Evolutionary conservation across 2,797 vertebrate genomes (phyloP).

Genomic region (Craterocephalus amniculus): DNA sequence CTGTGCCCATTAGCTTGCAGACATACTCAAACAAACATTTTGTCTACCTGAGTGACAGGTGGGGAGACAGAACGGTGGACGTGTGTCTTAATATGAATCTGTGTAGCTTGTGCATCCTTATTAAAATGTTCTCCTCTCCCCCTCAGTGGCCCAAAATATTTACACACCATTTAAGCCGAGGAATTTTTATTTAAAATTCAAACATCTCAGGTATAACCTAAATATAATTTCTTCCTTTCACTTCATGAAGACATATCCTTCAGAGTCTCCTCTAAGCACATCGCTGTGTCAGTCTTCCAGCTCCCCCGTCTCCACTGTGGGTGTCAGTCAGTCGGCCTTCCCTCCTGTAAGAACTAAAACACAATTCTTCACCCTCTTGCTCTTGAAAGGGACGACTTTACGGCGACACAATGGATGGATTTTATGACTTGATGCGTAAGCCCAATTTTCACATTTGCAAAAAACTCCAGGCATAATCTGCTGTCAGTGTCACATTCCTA

Average conservation of each 20-base stretch:
- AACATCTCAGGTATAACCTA: slow-evolving; percentile 4
- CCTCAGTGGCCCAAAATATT: slow-evolving; percentile 13
- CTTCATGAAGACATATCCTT: slow-evolving; percentile 23
- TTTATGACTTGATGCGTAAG: slow-evolving; percentile 69
- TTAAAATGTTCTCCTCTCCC: not conserved
- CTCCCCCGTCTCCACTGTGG: slow-evolving; percentile 19
- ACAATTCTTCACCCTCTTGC: slow-evolving; percentile 7
- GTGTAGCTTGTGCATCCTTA: not conserved
- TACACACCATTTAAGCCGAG: slow-evolving; percentile 10
- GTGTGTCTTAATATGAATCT: not conserved
- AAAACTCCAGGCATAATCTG: slow-evolving; percentile 41
- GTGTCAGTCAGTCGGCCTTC: slow-evolving; percentile 45
- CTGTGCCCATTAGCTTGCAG: not conserved
- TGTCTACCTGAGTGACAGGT: not conserved
- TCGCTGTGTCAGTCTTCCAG: slow-evolving; percentile 14
- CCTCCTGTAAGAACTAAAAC: slow-evolving; percentile 46
- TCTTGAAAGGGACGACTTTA: slow-evolving; percentile 29
- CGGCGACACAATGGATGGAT: slow-evolving; percentile 50
- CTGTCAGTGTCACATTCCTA: slow-evolving; percentile 66
- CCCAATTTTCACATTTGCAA: slow-evolving; percentile 67
- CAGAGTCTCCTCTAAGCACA: slow-evolving; percentile 1
- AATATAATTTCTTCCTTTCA: slow-evolving; percentile 15
- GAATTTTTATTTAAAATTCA: slow-evolving; percentile 10
- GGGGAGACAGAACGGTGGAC: too few species aligned
- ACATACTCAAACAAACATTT: not conserved